Base-by-base conservation (phyloP, 2,888 invertebrate species). In the Synergus gifuensis region DNA sequence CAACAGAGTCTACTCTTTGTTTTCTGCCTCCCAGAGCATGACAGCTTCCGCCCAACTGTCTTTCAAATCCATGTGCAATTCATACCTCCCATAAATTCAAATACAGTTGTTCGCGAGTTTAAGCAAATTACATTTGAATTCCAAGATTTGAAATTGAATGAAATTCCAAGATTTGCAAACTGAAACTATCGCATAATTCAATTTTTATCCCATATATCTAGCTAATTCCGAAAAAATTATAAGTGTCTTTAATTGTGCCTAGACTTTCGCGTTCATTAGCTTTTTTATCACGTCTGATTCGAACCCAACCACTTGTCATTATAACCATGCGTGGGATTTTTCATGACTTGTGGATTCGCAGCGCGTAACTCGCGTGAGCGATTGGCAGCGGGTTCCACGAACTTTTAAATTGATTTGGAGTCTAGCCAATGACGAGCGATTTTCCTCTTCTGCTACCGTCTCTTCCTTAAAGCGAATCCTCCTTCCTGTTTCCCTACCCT, bases 321-420 rank as follows among this genome's bases (percentile, higher is more conserved):
- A 83, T 78, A 77, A 80, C 36, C 60, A 22, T 28, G 22, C 14
- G 62, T 62, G 12, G 62, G 28, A 12, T 14, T 62, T 28, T 54
- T 64, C 46, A 86, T 89, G 89, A 90, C 85, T 87, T 85, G 85
- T 82, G 86, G 84, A 87, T 88, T 87, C 87, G 85, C 82, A 83
- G 82, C 83, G 85, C 83, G 85, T 87, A 86, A 84, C 82, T 83
- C 78, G 81, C 80, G 83, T 83, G 81, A 87, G 83, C 86, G 86
- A 87, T 87, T 87, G 86, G 86, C 87, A 87, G 85, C 82, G 81
- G 83, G 78, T 80, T 81, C 85, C 85, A 85, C 85, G 87, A 90
- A 90, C 89, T 91, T 91, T 91, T 89, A 91, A 91, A 91, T 91
- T 91, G 91, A 91, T 91, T 91, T 91, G 91, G 91, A 91, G 86